Base-by-base conservation (phyloP, 2,797 vertebrate species). In the Pogoniulus pusillus region DNA sequence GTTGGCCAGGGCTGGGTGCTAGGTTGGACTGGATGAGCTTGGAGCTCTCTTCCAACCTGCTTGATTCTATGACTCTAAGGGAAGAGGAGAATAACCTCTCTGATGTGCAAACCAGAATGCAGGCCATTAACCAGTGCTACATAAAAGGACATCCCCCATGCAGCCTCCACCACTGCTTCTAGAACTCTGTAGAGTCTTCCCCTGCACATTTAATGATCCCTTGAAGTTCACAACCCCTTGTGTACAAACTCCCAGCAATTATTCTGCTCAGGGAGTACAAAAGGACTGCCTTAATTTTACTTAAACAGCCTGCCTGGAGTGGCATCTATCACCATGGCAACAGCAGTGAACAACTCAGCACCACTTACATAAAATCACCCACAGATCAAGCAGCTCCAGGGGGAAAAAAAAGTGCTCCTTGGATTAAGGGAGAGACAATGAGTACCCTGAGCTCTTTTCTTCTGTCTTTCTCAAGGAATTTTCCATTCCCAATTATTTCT, bases 281-380 rank as follows among this genome's bases (percentile, higher is more conserved):
- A 95, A 95, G 58, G 89, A 85, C 75, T 89, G 79, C 79, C 71
- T 93, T 81, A 73, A 68, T 88, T 88, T 93, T 93, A 91, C 91
- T 95, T 94, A 81, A 95, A 90, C 87, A 91, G 87, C 84, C 78
- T 86, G 81, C 5, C 3, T 87, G 87, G 54, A 92, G 85, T 89
- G 91, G 74, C 76, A 93, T 59, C 86, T 80, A 93, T 96, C 81
- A 91, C 93, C 94, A 95, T 93, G 92, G 93, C 23, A 96, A 96
- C 95, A 79, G 82, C 82, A 88, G 41, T 13, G 58, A 85, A 89
- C 93, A 94, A 95, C 87, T 82, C 89, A 93, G 87, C 55, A 63
- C 82, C 82, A 91, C 74, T 90, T 93, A 90, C 27, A 95, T 91
- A 39, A 96, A 91, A 94, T 93, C 90, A 84, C 74, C 64, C 82